Percentiles rank a stretch among this genome's conserved stretches.
These are phyloP conservation scores for Netelia fuscicornis DNA, from an alignment of 2,888 invertebrate species.

Conservation along the genomic window DNA sequence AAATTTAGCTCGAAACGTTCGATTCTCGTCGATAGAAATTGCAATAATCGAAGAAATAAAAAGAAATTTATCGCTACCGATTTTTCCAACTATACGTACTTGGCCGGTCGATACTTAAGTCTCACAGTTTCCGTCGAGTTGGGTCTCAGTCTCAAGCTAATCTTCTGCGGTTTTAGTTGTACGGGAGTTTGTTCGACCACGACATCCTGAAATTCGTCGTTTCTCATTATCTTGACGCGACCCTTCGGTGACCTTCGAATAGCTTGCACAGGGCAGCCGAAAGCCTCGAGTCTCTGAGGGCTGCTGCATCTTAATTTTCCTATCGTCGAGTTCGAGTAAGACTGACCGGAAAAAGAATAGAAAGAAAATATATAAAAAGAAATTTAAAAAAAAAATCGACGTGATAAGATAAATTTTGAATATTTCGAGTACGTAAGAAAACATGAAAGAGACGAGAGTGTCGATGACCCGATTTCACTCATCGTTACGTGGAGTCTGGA, in stretches of 20 bases:
- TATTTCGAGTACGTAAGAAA: neutral
- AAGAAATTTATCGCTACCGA: neutral
- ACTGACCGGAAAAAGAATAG: constrained; percentile 63
- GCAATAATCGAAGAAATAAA: neutral
- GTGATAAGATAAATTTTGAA: neutral
- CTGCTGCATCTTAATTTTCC: constrained; percentile 76
- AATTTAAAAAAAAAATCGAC: neutral
- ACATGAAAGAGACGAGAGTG: neutral
- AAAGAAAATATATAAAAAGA: neutral
- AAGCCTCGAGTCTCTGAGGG: constrained; percentile 70
- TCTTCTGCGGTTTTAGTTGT: constrained; percentile 89
- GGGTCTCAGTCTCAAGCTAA: constrained; percentile 87
- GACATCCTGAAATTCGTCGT: constrained; percentile 86
- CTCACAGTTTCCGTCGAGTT: constrained; percentile 87
- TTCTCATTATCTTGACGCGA: constrained; percentile 56
- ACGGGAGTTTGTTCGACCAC: constrained; percentile 85
- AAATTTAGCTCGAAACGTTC: too few species aligned
- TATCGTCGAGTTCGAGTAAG: constrained; percentile 74
- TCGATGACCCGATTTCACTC: constrained; percentile 28
- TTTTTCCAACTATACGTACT: constrained; percentile 69
- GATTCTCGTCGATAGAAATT: too few species aligned
- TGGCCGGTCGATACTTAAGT: constrained; percentile 90
- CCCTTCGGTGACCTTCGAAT: constrained; percentile 68
- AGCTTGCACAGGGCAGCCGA: constrained; percentile 72
- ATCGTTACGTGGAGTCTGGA: neutral